Conservation (phyloP, 2,113 vertebrate species). For the Upupa epops region DNA sequence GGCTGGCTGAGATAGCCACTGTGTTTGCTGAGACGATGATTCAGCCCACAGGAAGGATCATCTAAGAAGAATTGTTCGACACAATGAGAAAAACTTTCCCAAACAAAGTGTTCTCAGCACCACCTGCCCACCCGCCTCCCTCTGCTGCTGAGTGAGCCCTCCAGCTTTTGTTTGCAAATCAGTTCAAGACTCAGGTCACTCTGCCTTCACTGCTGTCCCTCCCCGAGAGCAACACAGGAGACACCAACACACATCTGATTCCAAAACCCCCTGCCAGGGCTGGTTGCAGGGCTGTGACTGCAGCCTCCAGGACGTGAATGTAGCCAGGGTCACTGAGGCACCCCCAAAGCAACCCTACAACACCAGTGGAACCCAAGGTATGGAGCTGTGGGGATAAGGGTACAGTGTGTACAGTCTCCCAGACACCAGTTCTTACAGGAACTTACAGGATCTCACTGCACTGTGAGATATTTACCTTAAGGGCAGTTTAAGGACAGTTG, state of each 20-base stretch:
- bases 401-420: not conserved
- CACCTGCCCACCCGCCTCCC: constrained; percentile 35
- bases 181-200: not conserved
- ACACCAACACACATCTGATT: not conserved
- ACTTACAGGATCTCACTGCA: too few species aligned
- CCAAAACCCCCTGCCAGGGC: fast-evolving
- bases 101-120: constrained; percentile 55
- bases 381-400: not conserved
- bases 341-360: not conserved
- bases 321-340: not conserved
- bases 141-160: not conserved
- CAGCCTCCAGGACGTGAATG: too few species aligned
- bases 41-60: constrained; percentile 66
- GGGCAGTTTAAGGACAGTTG: constrained; percentile 39
- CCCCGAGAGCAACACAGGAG: not conserved
- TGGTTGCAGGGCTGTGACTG: not conserved
- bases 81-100: constrained; percentile 60
- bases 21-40: constrained; percentile 34
- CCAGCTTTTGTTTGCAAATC: not conserved
- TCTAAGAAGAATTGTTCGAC: constrained; percentile 53
- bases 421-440: not conserved
- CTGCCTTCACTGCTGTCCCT: not conserved
- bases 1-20: not conserved
- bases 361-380: not conserved
- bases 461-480: not conserved